Evolutionary conservation across 2,113 vertebrate genomes (phyloP).

Genomic region (Galbula dea): DNA sequence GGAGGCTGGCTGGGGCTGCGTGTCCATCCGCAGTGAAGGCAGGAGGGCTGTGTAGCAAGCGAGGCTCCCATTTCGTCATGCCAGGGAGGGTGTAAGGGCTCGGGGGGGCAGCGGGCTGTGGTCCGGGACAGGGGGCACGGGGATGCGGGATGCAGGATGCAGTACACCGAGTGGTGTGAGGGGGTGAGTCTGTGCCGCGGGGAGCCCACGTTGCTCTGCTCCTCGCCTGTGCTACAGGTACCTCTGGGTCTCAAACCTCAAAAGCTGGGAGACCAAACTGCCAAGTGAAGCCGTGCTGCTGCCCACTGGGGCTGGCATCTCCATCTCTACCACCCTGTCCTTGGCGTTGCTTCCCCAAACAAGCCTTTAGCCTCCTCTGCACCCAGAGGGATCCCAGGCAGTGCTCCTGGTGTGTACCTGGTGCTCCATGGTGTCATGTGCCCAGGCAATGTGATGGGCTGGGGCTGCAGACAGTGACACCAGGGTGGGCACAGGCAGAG

Average conservation of each 20-base stretch:
- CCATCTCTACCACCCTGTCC: accelerated
- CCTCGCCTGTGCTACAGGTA: accelerated
- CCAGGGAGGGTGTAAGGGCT: neutral
- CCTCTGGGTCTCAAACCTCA: neutral
- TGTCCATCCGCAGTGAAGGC: neutral
- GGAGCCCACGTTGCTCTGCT: accelerated
- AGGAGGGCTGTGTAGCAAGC: neutral
- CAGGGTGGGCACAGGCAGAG: neutral
- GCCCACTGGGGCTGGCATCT: neutral
- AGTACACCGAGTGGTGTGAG: accelerated
- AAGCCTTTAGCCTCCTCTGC: neutral
- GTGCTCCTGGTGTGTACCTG: neutral
- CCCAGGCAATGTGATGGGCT: accelerated
- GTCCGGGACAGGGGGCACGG: accelerated
- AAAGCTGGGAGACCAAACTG: neutral
- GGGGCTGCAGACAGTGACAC: neutral
- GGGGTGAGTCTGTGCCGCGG: accelerated
- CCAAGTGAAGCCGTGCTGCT: accelerated
- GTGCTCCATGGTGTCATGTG: accelerated
- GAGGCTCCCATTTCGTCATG: accelerated
- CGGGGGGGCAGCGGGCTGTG: neutral
- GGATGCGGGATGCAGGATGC: neutral
- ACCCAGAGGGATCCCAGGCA: neutral
- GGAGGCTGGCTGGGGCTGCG: neutral
- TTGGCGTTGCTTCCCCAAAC: accelerated